Evolutionary conservation across 1,140 invertebrate species (phyloP), one percentile per base, ranked within the genome.

Genomic region (Heterodera schachtii): DNA sequence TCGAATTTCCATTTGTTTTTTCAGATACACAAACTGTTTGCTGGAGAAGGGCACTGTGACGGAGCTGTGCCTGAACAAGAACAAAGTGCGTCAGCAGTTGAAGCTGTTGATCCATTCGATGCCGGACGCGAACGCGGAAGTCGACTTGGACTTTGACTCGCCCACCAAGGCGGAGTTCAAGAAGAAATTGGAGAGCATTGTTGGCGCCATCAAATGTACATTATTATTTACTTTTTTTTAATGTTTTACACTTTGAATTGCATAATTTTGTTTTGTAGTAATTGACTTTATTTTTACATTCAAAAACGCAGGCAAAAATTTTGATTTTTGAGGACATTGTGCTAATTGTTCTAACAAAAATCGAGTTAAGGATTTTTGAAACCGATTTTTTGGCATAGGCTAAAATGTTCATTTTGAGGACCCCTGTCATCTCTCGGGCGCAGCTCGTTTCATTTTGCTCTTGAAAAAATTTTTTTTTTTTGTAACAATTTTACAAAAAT

Each of bases 141-240:
- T 83, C 64, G 82, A 83, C 57, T 52, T 83, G 60, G 82, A 83
- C 70, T 83, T 83, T 77, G 82, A 83, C 21, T 82, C 80, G 16
- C 67, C 67, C 21, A 16, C 82, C 31, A 70, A 76, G 49, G 9
- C 47, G 6, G 82, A 83, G 64, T 84, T 83, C 13, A 47, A 57
- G 44, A 76, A 83, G 60, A 83, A 83, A 16, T 60, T 83, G 49
- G 82, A 84, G 19, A 16, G 83, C 9, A 73, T 83, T 41, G 78
- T 83, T 71, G 82, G 82, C 2, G 41, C 8, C 47, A 75, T 83
- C 21, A 75, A 83, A 57, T 83, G 82, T 84, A 57, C 21, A 31
- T 83, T 82, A 13, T 19, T 21, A 3, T n/a, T n/a, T n/a, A 81
- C 41, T 2, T 1, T 11, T 8, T 46, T 75, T 75, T 75, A n/a